Conservation (phyloP, 2,797 vertebrate genomes). For the Mustela erminea region DNA sequence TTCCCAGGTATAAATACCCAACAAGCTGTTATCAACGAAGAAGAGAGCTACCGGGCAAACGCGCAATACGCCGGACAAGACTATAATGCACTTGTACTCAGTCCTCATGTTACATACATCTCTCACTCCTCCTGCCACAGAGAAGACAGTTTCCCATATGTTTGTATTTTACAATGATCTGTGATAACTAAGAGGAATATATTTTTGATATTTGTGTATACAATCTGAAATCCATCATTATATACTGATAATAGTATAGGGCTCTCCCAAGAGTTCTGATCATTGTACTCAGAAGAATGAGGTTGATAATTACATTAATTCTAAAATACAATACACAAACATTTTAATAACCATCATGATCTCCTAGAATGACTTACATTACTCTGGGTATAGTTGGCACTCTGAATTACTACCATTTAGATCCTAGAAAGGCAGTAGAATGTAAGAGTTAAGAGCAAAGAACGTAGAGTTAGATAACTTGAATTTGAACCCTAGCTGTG, state of each 20-base stretch:
- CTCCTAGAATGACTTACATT: neutral
- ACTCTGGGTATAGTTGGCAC: neutral
- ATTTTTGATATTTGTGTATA: neutral
- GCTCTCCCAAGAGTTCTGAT: neutral
- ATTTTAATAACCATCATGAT: constrained; percentile 4
- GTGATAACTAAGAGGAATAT: neutral
- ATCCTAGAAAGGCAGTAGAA: neutral
- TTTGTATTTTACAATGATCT: neutral
- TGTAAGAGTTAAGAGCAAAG: neutral
- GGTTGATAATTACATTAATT: neutral
- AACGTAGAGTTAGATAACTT: neutral
- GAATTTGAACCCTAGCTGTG: neutral
- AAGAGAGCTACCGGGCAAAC: neutral
- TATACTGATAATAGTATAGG: neutral
- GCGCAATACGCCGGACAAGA: neutral
- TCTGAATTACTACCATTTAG: neutral
- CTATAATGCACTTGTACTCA: neutral
- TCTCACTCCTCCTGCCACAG: neutral
- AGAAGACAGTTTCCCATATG: neutral
- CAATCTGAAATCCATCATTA: neutral
- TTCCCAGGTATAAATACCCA: neutral
- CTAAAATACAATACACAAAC: constrained; percentile 6
- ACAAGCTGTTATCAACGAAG: neutral
- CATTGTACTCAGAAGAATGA: neutral
- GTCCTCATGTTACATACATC: neutral